These are phyloP conservation scores for Oryzias sinensis DNA, from an alignment of 2,797 vertebrate genomes.

Conservation along the genomic window DNA sequence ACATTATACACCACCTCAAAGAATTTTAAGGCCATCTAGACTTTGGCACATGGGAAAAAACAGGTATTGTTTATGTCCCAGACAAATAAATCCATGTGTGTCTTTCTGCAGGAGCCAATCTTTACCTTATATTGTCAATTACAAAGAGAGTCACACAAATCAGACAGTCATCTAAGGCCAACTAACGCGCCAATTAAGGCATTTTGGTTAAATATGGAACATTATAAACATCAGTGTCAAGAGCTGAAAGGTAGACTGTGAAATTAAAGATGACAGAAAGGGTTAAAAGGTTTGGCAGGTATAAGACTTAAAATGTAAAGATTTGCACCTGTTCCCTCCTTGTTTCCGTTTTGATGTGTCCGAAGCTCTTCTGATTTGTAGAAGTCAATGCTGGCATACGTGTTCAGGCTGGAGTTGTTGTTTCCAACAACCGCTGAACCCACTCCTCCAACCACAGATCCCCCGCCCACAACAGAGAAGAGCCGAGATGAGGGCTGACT, in stretches of 20 bases:
- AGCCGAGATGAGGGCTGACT: conserved; percentile 71
- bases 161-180: conserved; percentile 26
- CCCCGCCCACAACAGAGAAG: conserved; percentile 67
- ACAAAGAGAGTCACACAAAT: conserved; percentile 33
- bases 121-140: conserved; percentile 20
- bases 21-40: conserved; percentile 21
- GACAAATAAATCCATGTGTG: conserved; percentile 26
- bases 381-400: conserved; percentile 85
- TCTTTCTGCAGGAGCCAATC: conserved; percentile 18
- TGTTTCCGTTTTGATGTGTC: conserved; percentile 73
- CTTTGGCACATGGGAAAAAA: conserved; percentile 19
- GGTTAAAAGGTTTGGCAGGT: background rate
- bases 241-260: background rate
- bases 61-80: background rate
- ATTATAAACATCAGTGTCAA: conserved; percentile 12
- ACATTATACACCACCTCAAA: background rate
- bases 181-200: conserved; percentile 5
- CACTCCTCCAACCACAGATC: conserved; percentile 40
- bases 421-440: conserved; percentile 48
- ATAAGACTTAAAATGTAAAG: background rate
- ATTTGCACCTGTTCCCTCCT: conserved; percentile 75
- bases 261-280: background rate
- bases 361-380: conserved; percentile 80
- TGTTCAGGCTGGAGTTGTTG: conserved; percentile 69
- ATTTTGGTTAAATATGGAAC: conserved; percentile 22